Conservation (phyloP, 2,797 vertebrate species). For the Karalla daura region DNA sequence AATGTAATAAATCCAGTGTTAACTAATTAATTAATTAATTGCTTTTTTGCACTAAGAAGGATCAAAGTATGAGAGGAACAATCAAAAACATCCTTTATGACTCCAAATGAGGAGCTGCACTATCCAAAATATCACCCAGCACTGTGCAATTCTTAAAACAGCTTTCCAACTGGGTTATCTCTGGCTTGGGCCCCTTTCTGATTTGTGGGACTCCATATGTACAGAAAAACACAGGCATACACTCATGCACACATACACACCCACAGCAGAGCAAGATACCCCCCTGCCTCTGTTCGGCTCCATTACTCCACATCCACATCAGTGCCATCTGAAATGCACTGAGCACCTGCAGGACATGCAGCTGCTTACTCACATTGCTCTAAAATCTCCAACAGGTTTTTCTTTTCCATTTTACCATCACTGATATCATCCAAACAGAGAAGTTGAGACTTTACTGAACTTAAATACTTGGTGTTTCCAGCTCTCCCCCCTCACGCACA, state of each 20-base stretch:
- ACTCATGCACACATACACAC: constrained; percentile 1
- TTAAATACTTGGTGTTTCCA: constrained; percentile 43
- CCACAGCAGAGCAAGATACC: background rate
- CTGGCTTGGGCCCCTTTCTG: no score
- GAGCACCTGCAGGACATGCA: background rate
- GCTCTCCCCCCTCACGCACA: background rate
- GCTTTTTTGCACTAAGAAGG: background rate
- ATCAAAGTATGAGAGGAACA: no score
- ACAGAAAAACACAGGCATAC: background rate
- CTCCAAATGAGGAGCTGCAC: no score
- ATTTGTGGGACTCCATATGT: no score
- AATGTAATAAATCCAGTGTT: no score
- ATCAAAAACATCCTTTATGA: no score
- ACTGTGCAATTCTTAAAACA: no score
- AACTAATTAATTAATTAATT: no score
- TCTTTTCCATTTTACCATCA: background rate
- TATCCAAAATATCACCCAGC: no score
- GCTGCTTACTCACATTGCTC: background rate
- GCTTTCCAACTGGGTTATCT: no score
- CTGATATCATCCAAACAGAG: constrained; percentile 1
- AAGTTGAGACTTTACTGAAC: constrained; percentile 43
- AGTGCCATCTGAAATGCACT: background rate
- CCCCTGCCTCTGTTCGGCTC: background rate
- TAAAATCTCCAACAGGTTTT: constrained; percentile 17
- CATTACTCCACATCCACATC: background rate